Conservation (phyloP, 1,140 invertebrate genomes). For the Yoshiicerus persimilis region DNA sequence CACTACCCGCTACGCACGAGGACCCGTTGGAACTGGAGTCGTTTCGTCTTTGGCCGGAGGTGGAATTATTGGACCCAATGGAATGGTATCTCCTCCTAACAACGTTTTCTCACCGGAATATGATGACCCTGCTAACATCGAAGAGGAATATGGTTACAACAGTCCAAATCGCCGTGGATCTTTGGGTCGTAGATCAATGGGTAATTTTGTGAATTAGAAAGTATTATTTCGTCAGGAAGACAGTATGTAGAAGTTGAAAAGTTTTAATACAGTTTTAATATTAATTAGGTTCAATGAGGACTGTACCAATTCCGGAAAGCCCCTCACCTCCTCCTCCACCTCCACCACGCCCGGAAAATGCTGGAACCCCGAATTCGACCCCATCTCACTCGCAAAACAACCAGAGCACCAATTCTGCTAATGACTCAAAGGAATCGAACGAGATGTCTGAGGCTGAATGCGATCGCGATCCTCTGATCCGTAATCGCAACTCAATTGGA, state of each 20-base stretch:
- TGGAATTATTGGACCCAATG: conserved; percentile 47
- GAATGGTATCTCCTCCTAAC: conserved; percentile 48
- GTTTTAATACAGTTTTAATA: neutral
- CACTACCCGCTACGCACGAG: conserved; percentile 72
- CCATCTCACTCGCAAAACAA: conserved; percentile 64
- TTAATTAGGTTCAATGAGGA: conserved; percentile 64
- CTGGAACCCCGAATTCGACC: conserved; percentile 58
- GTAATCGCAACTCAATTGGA: conserved; percentile 45
- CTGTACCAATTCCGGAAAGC: conserved; percentile 63
- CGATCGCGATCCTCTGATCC: conserved; percentile 58
- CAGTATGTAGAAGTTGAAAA: neutral
- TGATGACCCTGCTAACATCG: conserved; percentile 87
- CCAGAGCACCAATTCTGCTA: conserved; percentile 66
- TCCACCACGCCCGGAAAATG: conserved; percentile 57
- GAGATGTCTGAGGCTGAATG: conserved; percentile 91
- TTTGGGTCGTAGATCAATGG: conserved; percentile 66
- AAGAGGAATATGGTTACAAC: conserved; percentile 83
- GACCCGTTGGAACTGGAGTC: conserved; percentile 51
- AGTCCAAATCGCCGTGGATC: conserved; percentile 80
- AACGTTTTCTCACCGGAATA: conserved; percentile 70
- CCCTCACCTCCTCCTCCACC: conserved; percentile 69
- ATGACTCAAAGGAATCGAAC: conserved; percentile 88
- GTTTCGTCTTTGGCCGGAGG: conserved; percentile 47
- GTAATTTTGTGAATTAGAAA: conserved; percentile 33
- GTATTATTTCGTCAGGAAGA: neutral